Base-by-base conservation (phyloP, 2,888 invertebrate species). In the Erebia ligea region DNA sequence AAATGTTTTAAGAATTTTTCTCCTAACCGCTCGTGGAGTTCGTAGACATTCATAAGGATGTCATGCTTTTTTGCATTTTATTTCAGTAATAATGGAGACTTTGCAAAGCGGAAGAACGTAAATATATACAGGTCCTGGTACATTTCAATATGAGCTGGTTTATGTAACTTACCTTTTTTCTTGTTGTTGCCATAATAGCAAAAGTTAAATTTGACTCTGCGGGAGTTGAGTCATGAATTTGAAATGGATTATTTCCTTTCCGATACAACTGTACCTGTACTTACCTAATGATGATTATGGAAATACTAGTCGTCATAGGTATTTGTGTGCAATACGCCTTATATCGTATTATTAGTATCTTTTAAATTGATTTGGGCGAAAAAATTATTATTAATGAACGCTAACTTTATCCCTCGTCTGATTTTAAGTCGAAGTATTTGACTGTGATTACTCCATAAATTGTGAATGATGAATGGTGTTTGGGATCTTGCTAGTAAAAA, bases 11-110 rank as follows among this genome's bases (percentile, higher is more conserved):
- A 40, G 34, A 65, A 66, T 65, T 21, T 19, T 57, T 65, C 40
- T 54, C 48, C 59, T 56, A 58, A 19, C 17, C 40, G 17, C 56
- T 34, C 59, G 67, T 34, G 61, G 61, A 68, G 50, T 45, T 67
- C 40, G 59, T 52, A 65, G 65, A 70, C 70, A 34, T 57, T 64
- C 58, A 50, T 67, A 69, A 73, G 65, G 67, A 69, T 63, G 61
- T 67, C 63, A 65, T 64, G 67, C 67, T 71, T 71, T 34, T 71
- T 73, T 66, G 63, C 63, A 69, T 71, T 71, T 71, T 69, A 71
- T 71, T 71, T 66, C 67, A 40, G 61, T 67, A 62, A 71, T 50
- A 65, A 67, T 40, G 67, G 40, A 42, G 40, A 34, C 64, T 48
- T 54, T 59, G 63, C 54, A 50, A 56, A 66, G 64, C 57, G 67